phyloP scores from a whole-genome alignment of 2,797 vertebrate genomes.

The Onychomys leucogaster region DNA sequence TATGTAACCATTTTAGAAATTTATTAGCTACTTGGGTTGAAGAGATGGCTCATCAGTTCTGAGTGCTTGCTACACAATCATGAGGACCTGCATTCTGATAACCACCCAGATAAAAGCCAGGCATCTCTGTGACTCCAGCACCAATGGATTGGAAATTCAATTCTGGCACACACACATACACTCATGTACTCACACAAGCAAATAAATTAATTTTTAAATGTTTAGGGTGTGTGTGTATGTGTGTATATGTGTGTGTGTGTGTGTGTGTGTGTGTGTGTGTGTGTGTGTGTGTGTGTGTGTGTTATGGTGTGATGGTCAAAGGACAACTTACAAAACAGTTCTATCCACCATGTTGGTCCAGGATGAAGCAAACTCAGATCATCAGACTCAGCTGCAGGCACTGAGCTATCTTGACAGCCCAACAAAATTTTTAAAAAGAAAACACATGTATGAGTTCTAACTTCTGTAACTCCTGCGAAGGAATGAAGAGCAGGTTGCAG shows the following conservation, averaged over 20 bases:
- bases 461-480: conserved; percentile 53
- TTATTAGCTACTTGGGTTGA: not conserved
- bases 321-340: not conserved
- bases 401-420: not conserved
- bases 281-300: not conserved
- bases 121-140: not conserved
- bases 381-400: not conserved
- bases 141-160: not conserved
- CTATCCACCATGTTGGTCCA: not conserved
- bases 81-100: not conserved
- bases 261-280: not conserved
- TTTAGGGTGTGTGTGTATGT: not conserved
- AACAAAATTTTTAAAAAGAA: not conserved
- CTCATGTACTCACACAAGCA: not conserved
- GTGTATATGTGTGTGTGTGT: not conserved
- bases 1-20: not conserved
- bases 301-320: not conserved
- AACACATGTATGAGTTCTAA: not conserved
- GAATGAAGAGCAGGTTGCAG: not conserved
- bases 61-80: not conserved
- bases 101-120: not conserved
- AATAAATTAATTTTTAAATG: not conserved
- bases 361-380: not conserved
- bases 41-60: not conserved
- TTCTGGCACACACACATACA: not conserved